A percentile compares a stretch with the other conserved stretches of the same genome.
Evolutionary conservation across 2,797 vertebrate species (phyloP).

Genomic region (Argentina silus): DNA sequence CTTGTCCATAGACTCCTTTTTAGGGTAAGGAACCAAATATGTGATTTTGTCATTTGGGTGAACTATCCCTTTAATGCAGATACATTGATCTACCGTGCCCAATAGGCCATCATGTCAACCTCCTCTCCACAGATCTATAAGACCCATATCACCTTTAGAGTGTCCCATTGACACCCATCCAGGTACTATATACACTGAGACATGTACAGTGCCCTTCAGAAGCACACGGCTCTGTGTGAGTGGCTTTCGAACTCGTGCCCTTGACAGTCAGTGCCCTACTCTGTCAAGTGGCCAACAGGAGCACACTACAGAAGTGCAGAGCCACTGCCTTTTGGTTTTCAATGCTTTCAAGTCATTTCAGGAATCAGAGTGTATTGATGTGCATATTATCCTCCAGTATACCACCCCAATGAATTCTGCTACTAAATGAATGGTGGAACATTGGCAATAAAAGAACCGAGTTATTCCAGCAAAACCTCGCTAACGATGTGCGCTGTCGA

Average conservation of each 20-base stretch:
- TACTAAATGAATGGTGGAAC: conserved; percentile 3
- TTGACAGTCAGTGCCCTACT: conserved; percentile 40
- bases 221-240: conserved; percentile 28
- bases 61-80: neutral
- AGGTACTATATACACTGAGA: conserved; percentile 78
- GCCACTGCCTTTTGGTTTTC: conserved; percentile 65
- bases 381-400: neutral
- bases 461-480: too few species aligned
- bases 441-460: too few species aligned
- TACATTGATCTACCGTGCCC: neutral
- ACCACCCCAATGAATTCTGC: conserved; percentile 28
- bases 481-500: neutral
- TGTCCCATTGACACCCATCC: conserved; percentile 79
- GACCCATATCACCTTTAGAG: conserved; percentile 79
- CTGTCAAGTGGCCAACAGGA: conserved; percentile 52
- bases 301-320: conserved; percentile 47
- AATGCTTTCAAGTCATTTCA: conserved; percentile 93
- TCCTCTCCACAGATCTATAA: conserved; percentile 78
- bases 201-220: conserved; percentile 54
- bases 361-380: conserved; percentile 77
- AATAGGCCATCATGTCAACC: conserved; percentile 12
- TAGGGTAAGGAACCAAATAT: too few species aligned
- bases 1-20: too few species aligned
- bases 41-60: too few species aligned
- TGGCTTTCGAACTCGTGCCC: too few species aligned